Evolutionary conservation across 2,797 vertebrate species (phyloP).

Genomic region (Neosilurus hyrtlii): DNA sequence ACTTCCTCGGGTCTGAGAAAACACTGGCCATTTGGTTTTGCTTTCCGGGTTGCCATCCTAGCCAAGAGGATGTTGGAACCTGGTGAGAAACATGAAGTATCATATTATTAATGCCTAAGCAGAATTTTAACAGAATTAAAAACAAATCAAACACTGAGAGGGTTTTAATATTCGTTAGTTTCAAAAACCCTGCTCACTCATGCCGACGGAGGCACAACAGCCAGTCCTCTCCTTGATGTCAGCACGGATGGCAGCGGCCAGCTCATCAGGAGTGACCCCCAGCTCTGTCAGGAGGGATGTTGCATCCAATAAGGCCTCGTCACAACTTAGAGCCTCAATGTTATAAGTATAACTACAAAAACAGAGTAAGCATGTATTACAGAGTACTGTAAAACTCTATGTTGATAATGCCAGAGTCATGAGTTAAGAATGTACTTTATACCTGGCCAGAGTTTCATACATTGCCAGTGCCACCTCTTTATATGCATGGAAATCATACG

Average conservation of each 20-base stretch:
- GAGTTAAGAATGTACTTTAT: slow-evolving; percentile 39
- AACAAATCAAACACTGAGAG: background rate
- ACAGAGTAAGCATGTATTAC: background rate
- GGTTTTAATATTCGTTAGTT: background rate
- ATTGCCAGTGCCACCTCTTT: slow-evolving; percentile 89
- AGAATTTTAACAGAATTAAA: background rate
- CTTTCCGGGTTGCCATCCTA: slow-evolving; percentile 91
- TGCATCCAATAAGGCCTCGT: slow-evolving; percentile 91
- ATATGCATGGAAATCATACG: slow-evolving; percentile 92
- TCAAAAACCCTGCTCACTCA: slow-evolving; percentile 75
- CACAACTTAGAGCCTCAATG: slow-evolving; percentile 97
- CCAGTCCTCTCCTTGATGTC: slow-evolving; percentile 90
- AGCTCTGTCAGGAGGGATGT: slow-evolving; percentile 86
- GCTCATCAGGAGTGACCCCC: slow-evolving; percentile 80
- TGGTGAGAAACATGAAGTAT: slow-evolving; percentile 58
- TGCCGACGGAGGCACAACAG: slow-evolving; percentile 92
- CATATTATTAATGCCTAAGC: background rate
- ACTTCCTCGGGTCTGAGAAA: slow-evolving; percentile 90
- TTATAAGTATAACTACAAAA: slow-evolving; percentile 87
- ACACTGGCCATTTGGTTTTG: slow-evolving; percentile 93
- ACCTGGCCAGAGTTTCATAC: slow-evolving; percentile 94
- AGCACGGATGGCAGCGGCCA: slow-evolving; percentile 81
- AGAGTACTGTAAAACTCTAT: background rate
- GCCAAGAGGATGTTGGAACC: slow-evolving; percentile 98
- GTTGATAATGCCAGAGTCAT: background rate